Percentiles rank a stretch among this genome's conserved stretches.
Conservation (phyloP, 2,113 vertebrate genomes). For the Eudorcas thomsonii region DNA sequence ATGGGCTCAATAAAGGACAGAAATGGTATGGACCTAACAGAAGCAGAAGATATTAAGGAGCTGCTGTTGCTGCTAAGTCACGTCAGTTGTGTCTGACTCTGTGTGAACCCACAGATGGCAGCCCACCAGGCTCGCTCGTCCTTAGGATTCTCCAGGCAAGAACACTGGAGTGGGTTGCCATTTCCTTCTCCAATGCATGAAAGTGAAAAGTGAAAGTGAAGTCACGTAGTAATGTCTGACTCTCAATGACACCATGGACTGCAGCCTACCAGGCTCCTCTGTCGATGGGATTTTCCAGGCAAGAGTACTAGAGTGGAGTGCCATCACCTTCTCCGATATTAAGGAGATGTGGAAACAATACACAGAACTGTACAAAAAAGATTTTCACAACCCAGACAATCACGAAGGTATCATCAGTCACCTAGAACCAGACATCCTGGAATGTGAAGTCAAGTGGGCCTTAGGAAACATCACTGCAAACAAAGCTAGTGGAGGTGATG, state of each 20-base stretch:
- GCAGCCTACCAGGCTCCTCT: neutral
- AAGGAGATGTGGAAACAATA: neutral
- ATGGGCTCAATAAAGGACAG: neutral
- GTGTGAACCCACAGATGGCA: neutral
- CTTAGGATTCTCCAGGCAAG: neutral
- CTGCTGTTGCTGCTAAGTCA: neutral
- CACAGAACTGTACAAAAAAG: neutral
- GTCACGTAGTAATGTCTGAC: neutral
- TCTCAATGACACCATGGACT: neutral
- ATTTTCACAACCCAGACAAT: neutral
- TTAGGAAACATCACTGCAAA: neutral
- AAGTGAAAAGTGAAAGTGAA: neutral
- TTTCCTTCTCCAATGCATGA: neutral
- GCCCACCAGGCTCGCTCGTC: neutral
- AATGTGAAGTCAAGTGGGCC: neutral
- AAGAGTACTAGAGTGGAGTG: neutral
- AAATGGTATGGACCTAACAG: neutral
- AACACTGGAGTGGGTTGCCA: neutral
- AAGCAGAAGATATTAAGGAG: neutral
- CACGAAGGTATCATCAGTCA: neutral
- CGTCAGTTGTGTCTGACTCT: accelerated
- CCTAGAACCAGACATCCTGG: neutral
- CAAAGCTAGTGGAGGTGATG: neutral
- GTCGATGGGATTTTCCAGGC: neutral
- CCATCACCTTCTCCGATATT: neutral